A percentile compares a stretch with the other conserved stretches of the same genome.
Evolutionary conservation across 2,888 invertebrate genomes (phyloP).

Genomic region (Ochropacha duplaris): DNA sequence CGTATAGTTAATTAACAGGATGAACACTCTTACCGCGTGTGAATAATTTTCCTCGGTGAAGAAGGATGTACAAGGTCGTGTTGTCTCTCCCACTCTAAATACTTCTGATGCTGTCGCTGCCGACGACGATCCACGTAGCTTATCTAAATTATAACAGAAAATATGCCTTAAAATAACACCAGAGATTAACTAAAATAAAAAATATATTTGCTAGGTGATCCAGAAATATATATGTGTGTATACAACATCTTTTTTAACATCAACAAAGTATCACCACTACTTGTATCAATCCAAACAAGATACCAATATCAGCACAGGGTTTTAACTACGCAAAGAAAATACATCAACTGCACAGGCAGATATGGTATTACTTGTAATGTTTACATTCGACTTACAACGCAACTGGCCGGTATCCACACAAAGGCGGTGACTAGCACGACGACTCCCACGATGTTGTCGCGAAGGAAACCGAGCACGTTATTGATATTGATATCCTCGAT

Average conservation of each 20-base stretch:
- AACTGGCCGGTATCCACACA: constrained; percentile 97
- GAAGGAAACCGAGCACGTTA: constrained; percentile 93
- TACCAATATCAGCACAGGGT: no score
- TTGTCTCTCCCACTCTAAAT: constrained; percentile 87
- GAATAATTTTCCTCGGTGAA: constrained; percentile 87
- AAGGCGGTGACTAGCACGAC: constrained; percentile 95
- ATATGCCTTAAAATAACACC: neutral
- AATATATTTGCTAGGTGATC: no score
- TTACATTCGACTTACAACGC: constrained; percentile 75
- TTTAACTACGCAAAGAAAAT: no score
- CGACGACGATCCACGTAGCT: constrained; percentile 92
- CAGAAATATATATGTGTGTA: no score
- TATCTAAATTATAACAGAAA: constrained; percentile 69
- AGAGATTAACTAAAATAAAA: no score
- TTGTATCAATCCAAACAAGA: no score
- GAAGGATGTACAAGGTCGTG: constrained; percentile 89
- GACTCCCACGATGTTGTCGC: constrained; percentile 97
- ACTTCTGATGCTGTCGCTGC: constrained; percentile 87
- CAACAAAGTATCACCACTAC: no score
- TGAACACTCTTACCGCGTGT: constrained; percentile 81
- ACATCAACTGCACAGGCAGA: neutral
- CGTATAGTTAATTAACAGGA: neutral
- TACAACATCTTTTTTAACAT: no score
- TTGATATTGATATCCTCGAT: constrained; percentile 98
- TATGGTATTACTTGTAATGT: neutral